These are phyloP conservation scores for Leptodirus hochenwartii DNA, from an alignment of 2,888 invertebrate genomes.

Conservation along the genomic window DNA sequence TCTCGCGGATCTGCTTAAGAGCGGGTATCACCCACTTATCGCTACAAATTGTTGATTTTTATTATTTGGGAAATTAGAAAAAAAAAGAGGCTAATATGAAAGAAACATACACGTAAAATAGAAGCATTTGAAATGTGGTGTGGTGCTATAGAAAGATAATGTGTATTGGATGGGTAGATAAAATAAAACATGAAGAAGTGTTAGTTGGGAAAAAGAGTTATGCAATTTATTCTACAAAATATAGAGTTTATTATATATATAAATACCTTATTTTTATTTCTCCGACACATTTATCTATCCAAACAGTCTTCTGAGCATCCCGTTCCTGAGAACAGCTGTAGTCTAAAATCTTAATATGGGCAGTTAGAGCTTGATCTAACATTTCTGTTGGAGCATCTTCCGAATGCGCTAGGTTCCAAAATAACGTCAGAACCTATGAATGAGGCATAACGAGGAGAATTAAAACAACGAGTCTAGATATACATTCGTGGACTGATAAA, in stretches of 20 bases:
- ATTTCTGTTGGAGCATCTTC: conserved; percentile 94
- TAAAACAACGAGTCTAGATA: conserved; percentile 5
- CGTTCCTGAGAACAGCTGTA: conserved; percentile 95
- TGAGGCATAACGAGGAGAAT: conserved; percentile 34
- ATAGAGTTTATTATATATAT: no score
- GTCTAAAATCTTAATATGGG: conserved; percentile 93
- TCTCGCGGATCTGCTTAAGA: conserved; percentile 86
- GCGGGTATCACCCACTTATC: conserved; percentile 91
- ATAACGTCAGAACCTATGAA: conserved; percentile 51
- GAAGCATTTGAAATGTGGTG: no score
- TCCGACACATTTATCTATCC: conserved; percentile 91
- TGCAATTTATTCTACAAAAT: no score
- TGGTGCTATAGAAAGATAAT: no score
- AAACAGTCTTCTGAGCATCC: conserved; percentile 87
- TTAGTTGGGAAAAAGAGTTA: no score
- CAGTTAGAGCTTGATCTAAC: conserved; percentile 87
- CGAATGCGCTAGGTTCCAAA: conserved; percentile 94
- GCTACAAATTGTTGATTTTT: no score
- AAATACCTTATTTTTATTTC: conserved; percentile 80
- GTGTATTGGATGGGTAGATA: no score
- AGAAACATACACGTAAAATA: no score
- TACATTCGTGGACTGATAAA: conserved; percentile 3
- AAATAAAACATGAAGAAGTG: no score
- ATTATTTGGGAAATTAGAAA: no score
- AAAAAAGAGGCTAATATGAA: no score